A percentile compares a stretch with the other conserved stretches of the same genome.
phyloP scores from a whole-genome alignment of 2,797 vertebrate species.

The Hirundo rustica region DNA sequence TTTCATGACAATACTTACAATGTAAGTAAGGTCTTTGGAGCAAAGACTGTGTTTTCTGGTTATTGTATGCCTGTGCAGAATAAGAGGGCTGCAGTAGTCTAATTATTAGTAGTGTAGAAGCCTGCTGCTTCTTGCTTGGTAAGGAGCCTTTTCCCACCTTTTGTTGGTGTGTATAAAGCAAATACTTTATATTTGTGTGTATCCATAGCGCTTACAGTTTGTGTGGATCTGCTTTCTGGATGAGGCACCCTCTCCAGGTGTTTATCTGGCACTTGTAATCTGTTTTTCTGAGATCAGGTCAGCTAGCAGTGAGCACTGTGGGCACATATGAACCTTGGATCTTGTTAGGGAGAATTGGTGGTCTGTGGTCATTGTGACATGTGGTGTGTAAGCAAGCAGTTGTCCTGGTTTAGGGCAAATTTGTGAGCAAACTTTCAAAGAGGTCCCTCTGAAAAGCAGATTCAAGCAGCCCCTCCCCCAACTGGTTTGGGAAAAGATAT shows the following conservation, averaged over 20 bases:
- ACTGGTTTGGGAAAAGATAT: neutral
- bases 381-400: neutral
- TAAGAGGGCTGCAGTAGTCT: neutral
- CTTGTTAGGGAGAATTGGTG: neutral
- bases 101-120: neutral
- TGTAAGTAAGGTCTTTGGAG: neutral
- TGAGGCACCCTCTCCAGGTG: neutral
- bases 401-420: neutral
- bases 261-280: neutral
- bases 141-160: neutral
- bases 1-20: neutral
- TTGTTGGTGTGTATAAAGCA: neutral
- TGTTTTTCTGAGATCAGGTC: neutral
- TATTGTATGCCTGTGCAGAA: neutral
- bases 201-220: fast-evolving
- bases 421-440: neutral
- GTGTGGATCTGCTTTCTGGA: neutral
- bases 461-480: neutral
- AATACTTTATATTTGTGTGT: neutral
- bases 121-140: neutral
- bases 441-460: neutral
- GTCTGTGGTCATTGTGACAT: neutral
- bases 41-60: neutral
- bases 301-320: neutral
- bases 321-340: neutral